Evolutionary conservation across 2,888 invertebrate species (phyloP).

Genomic region (Amphimallon solstitiale): DNA sequence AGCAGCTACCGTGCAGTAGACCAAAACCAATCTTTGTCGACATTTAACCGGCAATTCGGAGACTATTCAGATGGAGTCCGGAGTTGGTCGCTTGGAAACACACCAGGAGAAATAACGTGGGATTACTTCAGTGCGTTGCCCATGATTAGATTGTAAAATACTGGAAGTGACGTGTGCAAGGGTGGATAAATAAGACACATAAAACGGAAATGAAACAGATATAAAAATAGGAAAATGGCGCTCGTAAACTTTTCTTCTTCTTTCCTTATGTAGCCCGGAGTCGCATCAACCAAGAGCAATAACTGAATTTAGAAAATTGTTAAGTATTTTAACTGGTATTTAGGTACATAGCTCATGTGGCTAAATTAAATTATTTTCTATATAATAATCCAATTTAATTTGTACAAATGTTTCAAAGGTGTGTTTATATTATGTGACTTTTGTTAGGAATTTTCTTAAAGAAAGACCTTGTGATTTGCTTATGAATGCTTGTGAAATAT

Average conservation of each 20-base stretch:
- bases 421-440: too few species aligned
- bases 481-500: too few species aligned
- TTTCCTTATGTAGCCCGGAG: conserved; percentile 1
- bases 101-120: conserved; percentile 65
- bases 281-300: not conserved
- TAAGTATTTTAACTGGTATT: not conserved
- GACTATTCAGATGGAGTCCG: conserved; percentile 24
- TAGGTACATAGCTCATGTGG: not conserved
- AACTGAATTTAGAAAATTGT: conserved; percentile 14
- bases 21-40: conserved; percentile 39
- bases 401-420: too few species aligned
- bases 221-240: conserved; percentile 64
- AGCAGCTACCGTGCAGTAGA: conserved; percentile 52
- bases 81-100: conserved; percentile 56
- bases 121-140: conserved; percentile 66
- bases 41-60: not conserved
- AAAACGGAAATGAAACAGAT: conserved; percentile 65
- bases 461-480: too few species aligned
- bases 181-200: conserved; percentile 66
- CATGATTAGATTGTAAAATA: conserved; percentile 68
- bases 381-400: too few species aligned
- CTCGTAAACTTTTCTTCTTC: conserved; percentile 55
- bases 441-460: too few species aligned
- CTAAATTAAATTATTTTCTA: not conserved
- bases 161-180: conserved; percentile 66